Conservation (phyloP, 2,113 vertebrate species). For the Mobula hypostoma region DNA sequence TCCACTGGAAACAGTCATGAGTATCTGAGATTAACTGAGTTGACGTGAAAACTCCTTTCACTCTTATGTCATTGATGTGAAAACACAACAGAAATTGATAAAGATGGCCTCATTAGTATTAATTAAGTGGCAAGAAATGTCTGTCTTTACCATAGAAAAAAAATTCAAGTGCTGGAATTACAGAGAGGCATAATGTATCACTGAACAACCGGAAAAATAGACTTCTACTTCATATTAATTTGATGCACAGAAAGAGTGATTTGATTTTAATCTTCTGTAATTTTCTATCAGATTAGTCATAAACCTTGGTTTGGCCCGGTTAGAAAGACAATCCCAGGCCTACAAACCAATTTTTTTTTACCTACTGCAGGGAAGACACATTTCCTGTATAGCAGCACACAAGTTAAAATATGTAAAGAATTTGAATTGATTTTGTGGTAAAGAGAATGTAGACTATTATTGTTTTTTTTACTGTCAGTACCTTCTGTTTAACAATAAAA, state of each 20-base stretch:
- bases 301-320: background rate
- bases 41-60: background rate
- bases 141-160: background rate
- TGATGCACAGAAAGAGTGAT: background rate
- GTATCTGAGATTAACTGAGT: background rate
- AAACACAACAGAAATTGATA: slow-evolving; percentile 4
- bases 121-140: background rate
- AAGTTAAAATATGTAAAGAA: background rate
- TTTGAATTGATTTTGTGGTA: background rate
- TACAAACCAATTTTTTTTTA: background rate
- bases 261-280: slow-evolving; percentile 22
- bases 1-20: background rate
- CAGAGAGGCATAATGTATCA: background rate
- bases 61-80: background rate
- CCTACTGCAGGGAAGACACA: background rate
- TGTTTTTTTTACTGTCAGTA: background rate
- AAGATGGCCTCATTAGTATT: slow-evolving; percentile 9
- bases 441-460: no score
- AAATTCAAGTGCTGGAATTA: background rate
- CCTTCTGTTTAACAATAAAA: background rate
- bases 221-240: background rate
- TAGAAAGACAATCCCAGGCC: background rate
- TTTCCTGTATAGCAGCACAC: background rate
- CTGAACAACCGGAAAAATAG: background rate
- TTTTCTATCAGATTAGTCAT: background rate